Percentiles rank a stretch among this genome's conserved stretches.
These are phyloP conservation scores for Ophonus ardosiacus DNA, from an alignment of 2,888 invertebrate species.

Conservation along the genomic window DNA sequence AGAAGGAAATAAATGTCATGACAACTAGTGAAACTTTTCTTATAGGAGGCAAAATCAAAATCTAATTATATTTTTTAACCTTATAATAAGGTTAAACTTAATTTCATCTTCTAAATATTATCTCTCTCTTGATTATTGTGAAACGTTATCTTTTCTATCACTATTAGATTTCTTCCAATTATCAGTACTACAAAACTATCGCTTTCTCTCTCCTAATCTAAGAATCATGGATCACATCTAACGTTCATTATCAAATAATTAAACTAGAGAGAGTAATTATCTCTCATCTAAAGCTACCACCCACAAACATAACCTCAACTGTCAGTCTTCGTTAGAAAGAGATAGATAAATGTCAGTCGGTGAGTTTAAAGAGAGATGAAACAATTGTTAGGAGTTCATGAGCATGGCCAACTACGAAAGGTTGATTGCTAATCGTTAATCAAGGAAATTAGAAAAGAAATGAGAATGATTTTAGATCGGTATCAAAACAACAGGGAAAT, in stretches of 20 bases:
- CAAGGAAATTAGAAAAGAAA: conserved; percentile 23
- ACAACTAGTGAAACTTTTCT: background rate
- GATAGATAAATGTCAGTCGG: background rate
- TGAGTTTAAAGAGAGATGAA: conserved; percentile 33
- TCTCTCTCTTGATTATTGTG: background rate
- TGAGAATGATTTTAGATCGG: background rate
- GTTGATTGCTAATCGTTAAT: conserved; percentile 25
- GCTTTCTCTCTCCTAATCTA: conserved; percentile 37
- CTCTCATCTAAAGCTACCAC: conserved; percentile 11
- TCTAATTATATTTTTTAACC: background rate
- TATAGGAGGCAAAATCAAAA: background rate
- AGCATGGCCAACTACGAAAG: conserved; percentile 9
- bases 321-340: background rate
- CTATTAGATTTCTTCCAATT: background rate
- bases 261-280: conserved; percentile 27
- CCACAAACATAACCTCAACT: background rate
- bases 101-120: background rate
- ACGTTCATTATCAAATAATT: conserved; percentile 45
- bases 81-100: background rate
- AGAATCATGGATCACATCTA: background rate
- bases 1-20: too few relatives aligned
- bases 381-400: conserved; percentile 34
- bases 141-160: background rate
- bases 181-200: background rate
- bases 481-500: background rate